Percentiles rank a stretch among this genome's conserved stretches.
phyloP scores from a whole-genome alignment of 1,140 invertebrate genomes.

The Panagrolaimus sp. region DNA sequence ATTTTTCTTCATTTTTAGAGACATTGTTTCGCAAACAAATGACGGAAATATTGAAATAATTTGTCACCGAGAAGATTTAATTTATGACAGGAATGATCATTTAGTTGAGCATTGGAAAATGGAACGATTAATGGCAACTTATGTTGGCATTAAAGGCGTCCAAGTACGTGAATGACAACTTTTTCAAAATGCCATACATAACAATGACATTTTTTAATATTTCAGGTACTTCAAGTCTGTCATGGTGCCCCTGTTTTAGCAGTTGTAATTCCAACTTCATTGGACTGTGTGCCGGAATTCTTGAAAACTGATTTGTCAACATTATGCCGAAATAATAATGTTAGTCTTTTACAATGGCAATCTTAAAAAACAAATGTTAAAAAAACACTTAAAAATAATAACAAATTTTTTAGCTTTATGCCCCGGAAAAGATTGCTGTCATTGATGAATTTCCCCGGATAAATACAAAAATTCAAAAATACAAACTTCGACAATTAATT shows the following conservation, averaged over 20 bases:
- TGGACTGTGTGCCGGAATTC: conserved; percentile 19
- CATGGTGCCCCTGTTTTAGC: conserved; percentile 51
- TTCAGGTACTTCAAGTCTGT: conserved; percentile 48
- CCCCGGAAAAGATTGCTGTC: conserved; percentile 52
- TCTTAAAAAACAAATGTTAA: background rate
- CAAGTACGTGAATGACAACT: conserved; percentile 31
- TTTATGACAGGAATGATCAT: conserved; percentile 48
- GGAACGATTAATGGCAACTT: conserved; percentile 43
- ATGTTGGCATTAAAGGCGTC: conserved; percentile 48
- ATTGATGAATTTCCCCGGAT: conserved; percentile 54
- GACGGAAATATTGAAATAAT: conserved; percentile 58
- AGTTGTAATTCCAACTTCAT: conserved; percentile 45
- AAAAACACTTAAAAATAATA: background rate
- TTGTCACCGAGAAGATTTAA: conserved; percentile 48
- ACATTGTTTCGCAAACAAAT: conserved; percentile 39
- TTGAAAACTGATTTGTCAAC: conserved; percentile 46
- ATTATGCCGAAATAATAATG: conserved; percentile 47
- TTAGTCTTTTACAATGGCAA: conserved; percentile 18
- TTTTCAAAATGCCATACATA: conserved; percentile 1
- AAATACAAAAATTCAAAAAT: conserved; percentile 56
- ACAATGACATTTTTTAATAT: background rate
- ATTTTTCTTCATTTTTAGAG: conserved; percentile 40
- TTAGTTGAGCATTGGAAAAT: conserved; percentile 57
- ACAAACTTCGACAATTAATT: conserved; percentile 46
- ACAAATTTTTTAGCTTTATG: conserved; percentile 38